Evolutionary conservation across 2,113 vertebrate genomes (phyloP).

Genomic region (Siphamia tubifer): DNA sequence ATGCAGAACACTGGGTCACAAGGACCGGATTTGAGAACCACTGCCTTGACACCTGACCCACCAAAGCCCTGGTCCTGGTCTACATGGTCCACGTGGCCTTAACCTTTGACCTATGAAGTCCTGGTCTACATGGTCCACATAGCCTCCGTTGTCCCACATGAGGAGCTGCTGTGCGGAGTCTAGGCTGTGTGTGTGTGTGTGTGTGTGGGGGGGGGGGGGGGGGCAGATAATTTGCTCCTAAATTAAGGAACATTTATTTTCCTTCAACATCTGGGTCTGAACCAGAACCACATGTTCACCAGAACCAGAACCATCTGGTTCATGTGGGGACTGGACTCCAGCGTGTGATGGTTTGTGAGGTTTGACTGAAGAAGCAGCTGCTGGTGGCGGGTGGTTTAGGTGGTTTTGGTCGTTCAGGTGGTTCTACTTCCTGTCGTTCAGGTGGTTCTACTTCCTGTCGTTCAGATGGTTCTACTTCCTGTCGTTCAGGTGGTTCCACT

Average conservation of each 20-base stretch:
- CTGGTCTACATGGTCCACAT: too few species aligned
- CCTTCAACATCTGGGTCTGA: conserved; percentile 38
- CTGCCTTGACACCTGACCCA: too few species aligned
- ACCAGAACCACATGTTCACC: conserved; percentile 57
- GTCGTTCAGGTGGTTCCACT: too few species aligned
- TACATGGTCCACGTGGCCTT: conserved; percentile 41
- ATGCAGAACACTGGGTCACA: too few species aligned
- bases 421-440: not conserved
- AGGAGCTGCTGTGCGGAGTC: conserved; percentile 12
- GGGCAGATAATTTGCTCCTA: conserved; percentile 31
- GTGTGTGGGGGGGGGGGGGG: conserved; percentile 11
- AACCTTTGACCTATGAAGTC: conserved; percentile 12
- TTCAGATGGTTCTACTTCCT: too few species aligned
- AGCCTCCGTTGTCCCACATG: too few species aligned
- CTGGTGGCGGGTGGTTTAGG: too few species aligned
- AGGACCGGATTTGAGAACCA: too few species aligned
- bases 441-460: not conserved
- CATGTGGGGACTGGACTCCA: too few species aligned
- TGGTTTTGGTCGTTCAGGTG: too few species aligned
- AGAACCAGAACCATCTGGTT: conserved; percentile 65
- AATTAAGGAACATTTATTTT: conserved; percentile 41
- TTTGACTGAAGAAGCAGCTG: too few species aligned
- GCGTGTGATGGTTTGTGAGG: too few species aligned
- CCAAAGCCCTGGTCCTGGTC: conserved; percentile 28
- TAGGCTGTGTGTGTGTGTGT: conserved; percentile 4